Evolutionary conservation across 2,797 vertebrate genomes (phyloP), one percentile per base, ranked within the genome.

Genomic region (Carcharodon carcharias): DNA sequence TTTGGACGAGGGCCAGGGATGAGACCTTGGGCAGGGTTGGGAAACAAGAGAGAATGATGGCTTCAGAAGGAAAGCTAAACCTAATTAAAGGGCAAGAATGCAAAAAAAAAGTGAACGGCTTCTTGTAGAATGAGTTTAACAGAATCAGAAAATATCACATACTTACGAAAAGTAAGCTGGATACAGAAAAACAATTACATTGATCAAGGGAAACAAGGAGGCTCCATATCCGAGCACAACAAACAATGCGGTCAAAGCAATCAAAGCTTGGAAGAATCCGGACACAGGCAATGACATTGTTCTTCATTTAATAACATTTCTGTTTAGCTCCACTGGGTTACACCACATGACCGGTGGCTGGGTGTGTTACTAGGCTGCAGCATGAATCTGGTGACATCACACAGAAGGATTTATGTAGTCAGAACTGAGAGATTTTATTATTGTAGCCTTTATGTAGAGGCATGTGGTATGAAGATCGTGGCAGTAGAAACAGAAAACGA

Each of bases 91-190:
- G 21, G 82, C 21, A 85, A 85, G 45, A 85, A 45, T 50, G 45
- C 82, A 50, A 85, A 85, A 26, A 7, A 85, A 82, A 82, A 9
- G 56, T 40, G 31, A 6, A n/a, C 8, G 4, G 6, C 88, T 61
- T 63, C 9, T 3, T 58, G 87, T 31, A 35, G 88, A 58, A 18
- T 9, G 3, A 50, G 45, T 2, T 93, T 63, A 5, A 65, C n/a
- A 3, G 61, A 50, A 40, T n/a, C 31, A 50, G 7, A 12, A 3
- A 9, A 2, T 6, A 56, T 14, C 56, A 21, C 35, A 96, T 96
- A 99, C 99, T 98, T 97, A 99, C 99, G 99, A 99, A 73, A 98
- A 98, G 95, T 99, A 99, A 0, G 99, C 99, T 0, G 99, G 99
- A 97, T 99, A 99, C 28, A 97, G 97, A 87, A 99, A 99, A 96